Conservation (phyloP, 2,888 invertebrate species). For the Pantelozetes paolii region DNA sequence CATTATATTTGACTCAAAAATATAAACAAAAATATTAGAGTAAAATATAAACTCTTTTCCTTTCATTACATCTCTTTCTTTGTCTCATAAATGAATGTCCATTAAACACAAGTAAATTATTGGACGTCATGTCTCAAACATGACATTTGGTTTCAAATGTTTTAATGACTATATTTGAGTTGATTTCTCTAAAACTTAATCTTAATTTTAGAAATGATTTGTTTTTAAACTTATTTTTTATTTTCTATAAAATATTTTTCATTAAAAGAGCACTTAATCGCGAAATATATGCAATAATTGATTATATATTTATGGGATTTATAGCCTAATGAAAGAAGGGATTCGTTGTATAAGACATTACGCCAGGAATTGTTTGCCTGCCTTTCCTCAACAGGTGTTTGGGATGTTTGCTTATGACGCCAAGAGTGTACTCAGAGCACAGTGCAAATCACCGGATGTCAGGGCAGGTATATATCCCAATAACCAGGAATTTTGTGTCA, state of each 20-base stretch:
- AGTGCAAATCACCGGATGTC: not conserved
- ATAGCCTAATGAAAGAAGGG: constrained; percentile 25
- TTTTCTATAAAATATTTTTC: no score
- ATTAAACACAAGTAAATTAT: no score
- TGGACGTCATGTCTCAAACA: no score
- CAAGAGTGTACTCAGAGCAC: not conserved
- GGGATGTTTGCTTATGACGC: constrained; percentile 28
- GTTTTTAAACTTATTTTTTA: no score
- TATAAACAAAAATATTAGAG: not conserved
- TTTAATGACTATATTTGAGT: no score
- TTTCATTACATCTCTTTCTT: no score
- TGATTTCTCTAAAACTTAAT: no score
- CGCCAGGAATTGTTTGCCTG: constrained; percentile 10
- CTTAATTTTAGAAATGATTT: no score
- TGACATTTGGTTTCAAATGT: no score
- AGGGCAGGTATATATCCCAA: not conserved
- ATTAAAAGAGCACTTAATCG: no score
- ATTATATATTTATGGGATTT: not conserved
- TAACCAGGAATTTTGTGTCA: not conserved
- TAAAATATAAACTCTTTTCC: no score
- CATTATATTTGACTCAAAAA: not conserved
- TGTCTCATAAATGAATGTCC: no score
- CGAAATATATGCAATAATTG: not conserved
- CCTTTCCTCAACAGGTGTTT: constrained; percentile 29
- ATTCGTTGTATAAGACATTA: constrained; percentile 28